Evolutionary conservation across 2,113 vertebrate species (phyloP), one percentile per base, ranked within the genome.

Genomic region (Tylochromis polylepis): DNA sequence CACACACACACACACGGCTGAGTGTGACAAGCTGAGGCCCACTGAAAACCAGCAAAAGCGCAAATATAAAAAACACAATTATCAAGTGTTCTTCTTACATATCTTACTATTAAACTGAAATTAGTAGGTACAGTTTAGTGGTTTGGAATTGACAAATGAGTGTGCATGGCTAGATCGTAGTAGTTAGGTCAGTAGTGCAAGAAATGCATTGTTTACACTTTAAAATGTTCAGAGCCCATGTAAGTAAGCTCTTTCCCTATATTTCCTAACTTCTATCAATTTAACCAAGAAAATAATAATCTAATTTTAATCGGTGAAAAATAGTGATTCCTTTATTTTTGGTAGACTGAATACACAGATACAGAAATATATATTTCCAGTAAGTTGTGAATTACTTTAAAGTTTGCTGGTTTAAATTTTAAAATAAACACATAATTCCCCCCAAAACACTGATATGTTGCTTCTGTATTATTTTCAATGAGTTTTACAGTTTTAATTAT

Each of bases 31-130:
- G 56, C 41, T 16, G 18, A 88, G 77, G 78, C 46, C 83, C 10
- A 51, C 55, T 15, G 38, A 89, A 51, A 65, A 80, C 8, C 5
- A 67, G 60, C 53, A 65, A 83, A 85, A 83, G 38, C 49, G 6
- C 3, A 55, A 51, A 75, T 10, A 83, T 29, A 78, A 80, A 84
- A 34, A 62, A 9, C 22, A 4, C 3, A 0, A 57, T 18, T 29
- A 57, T 55, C 65, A n/a, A 6, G 29, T 22, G 49, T 85, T 56
- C 58, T 38, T 67, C 62, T 67, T 14, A 41, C 62, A 12, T 22
- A 67, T 22, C 41, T 79, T 22, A 36, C 72, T 8, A 56, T 14
- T 79, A 51, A 18, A 75, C 9, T 59, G 41, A 51, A 46, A 84
- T 34, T 56, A 12, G 14, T 0, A 10, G 46, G 31, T 34, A 5